phyloP scores from a whole-genome alignment of 2,113 vertebrate species.

The Amazona guildingii region DNA sequence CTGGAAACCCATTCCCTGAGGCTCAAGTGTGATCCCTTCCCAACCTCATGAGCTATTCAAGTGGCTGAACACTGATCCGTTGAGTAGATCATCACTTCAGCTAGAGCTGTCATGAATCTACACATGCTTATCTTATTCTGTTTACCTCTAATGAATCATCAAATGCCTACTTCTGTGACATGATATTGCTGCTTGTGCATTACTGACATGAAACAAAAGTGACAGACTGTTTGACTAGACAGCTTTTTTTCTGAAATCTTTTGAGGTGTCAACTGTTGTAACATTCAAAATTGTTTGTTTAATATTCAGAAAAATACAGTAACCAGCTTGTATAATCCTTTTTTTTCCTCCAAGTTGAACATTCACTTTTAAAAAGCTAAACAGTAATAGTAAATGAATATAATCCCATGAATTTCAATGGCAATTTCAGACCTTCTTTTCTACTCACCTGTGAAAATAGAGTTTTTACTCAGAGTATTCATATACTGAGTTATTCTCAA shows the following conservation, averaged over 20 bases:
- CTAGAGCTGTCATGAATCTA: neutral
- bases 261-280: neutral
- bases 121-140: neutral
- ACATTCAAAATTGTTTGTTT: neutral
- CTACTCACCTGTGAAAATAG: neutral
- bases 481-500: neutral
- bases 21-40: neutral
- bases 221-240: neutral
- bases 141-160: accelerated
- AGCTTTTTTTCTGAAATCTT: neutral
- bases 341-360: neutral
- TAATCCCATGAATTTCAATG: neutral
- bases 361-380: neutral
- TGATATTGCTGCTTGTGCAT: neutral
- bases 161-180: neutral
- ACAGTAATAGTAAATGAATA: neutral
- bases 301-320: neutral
- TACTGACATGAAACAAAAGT: neutral
- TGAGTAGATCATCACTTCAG: neutral
- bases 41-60: neutral
- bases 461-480: neutral
- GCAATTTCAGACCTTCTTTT: neutral
- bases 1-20: accelerated
- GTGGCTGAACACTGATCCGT: neutral
- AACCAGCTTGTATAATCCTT: neutral